Evolutionary conservation across 2,113 vertebrate species (phyloP), one percentile per base, ranked within the genome.

Genomic region (Phoenicopterus ruber): DNA sequence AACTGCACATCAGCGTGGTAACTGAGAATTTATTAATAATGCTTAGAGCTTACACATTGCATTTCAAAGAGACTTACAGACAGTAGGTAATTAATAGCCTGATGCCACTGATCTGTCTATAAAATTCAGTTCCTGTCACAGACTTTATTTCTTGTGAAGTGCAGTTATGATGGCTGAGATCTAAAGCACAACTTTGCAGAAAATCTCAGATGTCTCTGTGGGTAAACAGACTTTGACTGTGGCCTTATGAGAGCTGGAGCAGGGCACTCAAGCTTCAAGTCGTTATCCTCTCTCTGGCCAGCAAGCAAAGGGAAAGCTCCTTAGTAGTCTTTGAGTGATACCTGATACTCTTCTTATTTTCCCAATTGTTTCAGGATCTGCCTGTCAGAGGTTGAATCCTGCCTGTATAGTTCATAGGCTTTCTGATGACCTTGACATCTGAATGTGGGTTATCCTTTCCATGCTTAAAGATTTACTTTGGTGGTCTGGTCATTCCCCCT

Each of bases 21-120:
- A 95, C 94, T 58, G 92, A 67, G 96, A 90, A 84, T 93, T 93
- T 90, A 92, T 95, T 96, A 96, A 88, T 90, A 76, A 86, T 47
- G 61, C 88, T 88, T 70, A 61, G 40, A 95, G 66, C 58, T 94
- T 91, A 76, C 55, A 82, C 80, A 49, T n/a, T 95, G 82, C 83
- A 86, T 95, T 96, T 96, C 96, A 96, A 93, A 94, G 90, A 87
- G 77, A 63, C 40, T 83, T 89, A 20, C 40, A 93, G 70, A 79
- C 86, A 88, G 87, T 81, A 76, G 73, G 54, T 82, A 88, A 81
- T 86, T 91, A 90, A 72, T 72, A 94, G 92, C 70, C 69, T 74
- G 47, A 54, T 93, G 84, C 44, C 79, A 58, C 93, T 42, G 78
- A 88, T 86, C 61, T 94, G 81, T 92, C 76, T 63, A 2, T 88